Conservation (phyloP, 1,140 invertebrate species). For the Halyomorpha halys region DNA sequence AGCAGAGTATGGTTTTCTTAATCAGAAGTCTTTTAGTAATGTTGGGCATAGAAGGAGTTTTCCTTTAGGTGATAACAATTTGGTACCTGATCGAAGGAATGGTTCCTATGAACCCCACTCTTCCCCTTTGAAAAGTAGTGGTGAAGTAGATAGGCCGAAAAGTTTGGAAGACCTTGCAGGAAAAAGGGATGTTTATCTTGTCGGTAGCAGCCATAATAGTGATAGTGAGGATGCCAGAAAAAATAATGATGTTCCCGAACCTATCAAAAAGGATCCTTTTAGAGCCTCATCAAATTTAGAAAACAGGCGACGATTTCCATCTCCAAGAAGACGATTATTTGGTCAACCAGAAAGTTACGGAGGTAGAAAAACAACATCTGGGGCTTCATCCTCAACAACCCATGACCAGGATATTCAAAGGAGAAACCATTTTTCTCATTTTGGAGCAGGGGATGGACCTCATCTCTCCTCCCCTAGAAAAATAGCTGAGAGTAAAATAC, state of each 20-base stretch:
- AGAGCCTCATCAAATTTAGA: not conserved
- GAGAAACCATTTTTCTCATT: not conserved
- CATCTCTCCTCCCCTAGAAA: not conserved
- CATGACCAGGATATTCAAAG: not conserved
- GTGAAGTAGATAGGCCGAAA: not conserved
- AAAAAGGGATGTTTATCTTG: conserved; percentile 11
- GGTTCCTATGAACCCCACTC: not conserved
- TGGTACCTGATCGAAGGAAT: not conserved
- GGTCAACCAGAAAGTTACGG: not conserved
- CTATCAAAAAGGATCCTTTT: not conserved
- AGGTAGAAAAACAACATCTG: not conserved
- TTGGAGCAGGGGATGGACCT: not conserved
- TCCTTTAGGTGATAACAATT: not conserved
- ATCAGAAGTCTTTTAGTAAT: not conserved
- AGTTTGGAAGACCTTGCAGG: not conserved
- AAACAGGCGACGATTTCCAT: not conserved
- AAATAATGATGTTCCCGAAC: not conserved
- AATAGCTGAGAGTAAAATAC: not conserved
- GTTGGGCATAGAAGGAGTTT: not conserved
- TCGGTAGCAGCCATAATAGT: conserved; percentile 6
- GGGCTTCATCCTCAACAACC: not conserved
- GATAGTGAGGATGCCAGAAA: conserved; percentile 5
- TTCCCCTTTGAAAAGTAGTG: not conserved
- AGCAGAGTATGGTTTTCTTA: conserved; percentile 16
- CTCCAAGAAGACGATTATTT: not conserved